A percentile compares a stretch with the other conserved stretches of the same genome.
phyloP scores from a whole-genome alignment of 2,888 invertebrate genomes.

The Periphyllus acericola region DNA sequence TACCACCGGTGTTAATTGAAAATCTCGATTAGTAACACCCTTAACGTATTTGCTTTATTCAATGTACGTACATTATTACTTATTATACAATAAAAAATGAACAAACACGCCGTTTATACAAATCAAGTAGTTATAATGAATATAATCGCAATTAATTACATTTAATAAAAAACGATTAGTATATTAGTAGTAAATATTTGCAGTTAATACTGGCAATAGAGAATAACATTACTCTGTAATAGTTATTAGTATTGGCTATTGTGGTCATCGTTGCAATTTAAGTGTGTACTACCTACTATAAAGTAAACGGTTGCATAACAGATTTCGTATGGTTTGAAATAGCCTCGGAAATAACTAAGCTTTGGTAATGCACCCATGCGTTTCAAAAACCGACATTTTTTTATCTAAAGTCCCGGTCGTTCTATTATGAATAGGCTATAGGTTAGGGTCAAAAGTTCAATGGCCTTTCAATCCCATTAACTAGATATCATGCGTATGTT shows the following conservation, averaged over 20 bases:
- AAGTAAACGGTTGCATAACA: neutral
- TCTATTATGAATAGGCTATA: slow-evolving; percentile 23
- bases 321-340: neutral
- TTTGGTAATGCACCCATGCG: slow-evolving; percentile 8
- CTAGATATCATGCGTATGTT: slow-evolving; percentile 32
- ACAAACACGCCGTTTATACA: too few species aligned
- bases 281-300: neutral
- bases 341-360: slow-evolving; percentile 2
- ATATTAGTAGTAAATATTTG: neutral
- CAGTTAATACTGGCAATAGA: neutral
- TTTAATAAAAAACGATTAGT: neutral
- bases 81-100: too few species aligned
- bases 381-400: slow-evolving; percentile 48
- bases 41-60: too few species aligned
- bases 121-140: too few species aligned
- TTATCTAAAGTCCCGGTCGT: slow-evolving; percentile 48
- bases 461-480: slow-evolving; percentile 55
- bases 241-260: neutral
- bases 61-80: too few species aligned
- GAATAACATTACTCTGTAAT: neutral
- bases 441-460: slow-evolving; percentile 57
- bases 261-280: neutral
- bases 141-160: neutral
- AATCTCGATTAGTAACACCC: too few species aligned
- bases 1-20: too few species aligned